Evolutionary conservation across 2,888 invertebrate genomes (phyloP), one percentile per base, ranked within the genome.

Genomic region (Athripsodes cinereus): DNA sequence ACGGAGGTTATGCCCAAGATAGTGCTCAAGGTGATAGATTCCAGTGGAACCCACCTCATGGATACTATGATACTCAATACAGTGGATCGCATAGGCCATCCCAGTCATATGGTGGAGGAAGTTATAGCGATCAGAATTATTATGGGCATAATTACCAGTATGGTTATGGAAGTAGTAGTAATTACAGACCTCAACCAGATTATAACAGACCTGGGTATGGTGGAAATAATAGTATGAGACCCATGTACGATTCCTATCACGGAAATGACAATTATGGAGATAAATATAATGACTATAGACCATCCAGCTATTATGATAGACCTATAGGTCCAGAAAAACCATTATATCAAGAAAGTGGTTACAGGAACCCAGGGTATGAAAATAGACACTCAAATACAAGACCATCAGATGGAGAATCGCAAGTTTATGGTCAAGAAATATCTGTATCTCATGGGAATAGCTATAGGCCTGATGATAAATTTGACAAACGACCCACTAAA

Each of bases 11-110:
- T 44, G 35, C 54, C 2, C 60, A 60, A 51, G 57, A 58, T 31
- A 55, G 22, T 52, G 22, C 58, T 40, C 55, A 56, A 47, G 60
- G 57, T 55, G 64, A 58, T 57, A 59, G 52, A 53, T 58, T 62
- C 16, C 48, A 59, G 31, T 63, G 60, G 61, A 65, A 61, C 40
- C 58, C 63, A 56, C 66, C 67, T 22, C 51, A 61, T 35, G 55
- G 55, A 44, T 59, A 65, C 18, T 61, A 65, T 21, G 61, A 62
- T 22, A 63, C 62, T 22, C 57, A 50, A 22, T 53, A 48, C 55
- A 60, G 62, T 19, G 60, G 47, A 13, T 21, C 22, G 22, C 53
- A 22, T 11, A 55, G 48, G 22, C 59, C 55, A 18, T 56, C 52
- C 26, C 60, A 48, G 48, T 53, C 51, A 19, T 55, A 40, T 21